Evolutionary conservation across 2,797 vertebrate species (phyloP), one percentile per base, ranked within the genome.

Genomic region (Hephaestus fuliginosus): DNA sequence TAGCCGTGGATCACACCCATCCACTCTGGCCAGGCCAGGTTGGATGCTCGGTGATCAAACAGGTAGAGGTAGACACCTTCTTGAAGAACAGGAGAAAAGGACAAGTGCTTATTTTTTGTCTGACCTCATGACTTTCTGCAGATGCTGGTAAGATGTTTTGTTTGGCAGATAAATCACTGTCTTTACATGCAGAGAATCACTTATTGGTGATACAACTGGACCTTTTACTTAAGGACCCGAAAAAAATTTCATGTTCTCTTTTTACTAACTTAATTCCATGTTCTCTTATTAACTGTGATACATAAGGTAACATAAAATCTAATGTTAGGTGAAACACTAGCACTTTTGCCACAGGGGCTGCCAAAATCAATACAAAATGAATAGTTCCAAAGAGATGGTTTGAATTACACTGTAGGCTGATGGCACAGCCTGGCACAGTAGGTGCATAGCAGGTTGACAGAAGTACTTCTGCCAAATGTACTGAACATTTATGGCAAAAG

Each of bases 1-100:
- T 99, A 99, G 76, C 98, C 98, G 0, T 98, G 98, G 36, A 98
- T 97, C n/a, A 99, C 97, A 0, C 98, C 98, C 98, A 99, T 99
- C 98, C 98, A 99, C 46, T 95, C 95, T 0, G 98, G 98, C 97
- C 97, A 99, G 48, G 91, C 93, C 71, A 99, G 76, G 57, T 97
- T 98, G 71, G 98, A 98, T 0, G 98, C 97, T 2, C 96, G 95
- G 79, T 99, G 98, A 72, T 99, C 97, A 8, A 99, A 99, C 68
- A 97, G 76, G 83, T 98, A 99, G 22, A 97, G 93, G 79, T 95
- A 98, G 14, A 98, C 87, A 0, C 86, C 92, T 56, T 89, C 95
- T 96, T 76, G 6, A 76, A 33, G 44, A 75, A 17, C 11, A 55
- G 44, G n/a, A 46, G 13, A 56, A 55, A 36, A 58, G 22, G 30